phyloP scores from a whole-genome alignment of 2,797 vertebrate species.

The Erithacus rubecula region DNA sequence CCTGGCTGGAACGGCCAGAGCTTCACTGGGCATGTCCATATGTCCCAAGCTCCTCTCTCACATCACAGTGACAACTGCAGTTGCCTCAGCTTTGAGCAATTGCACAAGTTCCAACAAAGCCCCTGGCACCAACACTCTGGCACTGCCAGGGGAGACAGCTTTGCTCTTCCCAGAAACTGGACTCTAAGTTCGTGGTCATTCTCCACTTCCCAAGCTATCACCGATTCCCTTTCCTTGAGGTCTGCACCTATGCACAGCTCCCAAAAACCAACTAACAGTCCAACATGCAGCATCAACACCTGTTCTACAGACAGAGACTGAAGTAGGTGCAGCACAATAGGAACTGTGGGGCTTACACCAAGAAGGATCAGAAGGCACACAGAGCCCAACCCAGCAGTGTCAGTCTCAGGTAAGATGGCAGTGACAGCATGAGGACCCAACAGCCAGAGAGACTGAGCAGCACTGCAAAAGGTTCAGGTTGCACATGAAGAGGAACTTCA shows the following conservation, averaged over 20 bases:
- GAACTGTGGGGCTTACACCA: neutral
- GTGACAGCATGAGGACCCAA: neutral
- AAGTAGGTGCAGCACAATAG: neutral
- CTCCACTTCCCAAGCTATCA: neutral
- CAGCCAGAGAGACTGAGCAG: neutral
- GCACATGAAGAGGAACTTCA: neutral
- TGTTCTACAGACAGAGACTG: neutral
- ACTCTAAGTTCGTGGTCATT: neutral
- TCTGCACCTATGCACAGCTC: neutral
- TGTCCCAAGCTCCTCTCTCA: neutral
- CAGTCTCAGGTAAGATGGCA: neutral
- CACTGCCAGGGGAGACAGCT: neutral
- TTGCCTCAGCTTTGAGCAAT: constrained; percentile 16
- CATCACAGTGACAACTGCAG: neutral
- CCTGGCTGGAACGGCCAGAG: neutral
- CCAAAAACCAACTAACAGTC: neutral
- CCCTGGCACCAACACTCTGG: neutral
- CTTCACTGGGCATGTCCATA: neutral
- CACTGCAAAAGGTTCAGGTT: neutral
- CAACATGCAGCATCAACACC: neutral
- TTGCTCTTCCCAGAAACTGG: neutral
- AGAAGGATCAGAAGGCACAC: neutral
- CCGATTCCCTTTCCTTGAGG: neutral
- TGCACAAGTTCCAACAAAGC: neutral
- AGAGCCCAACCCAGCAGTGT: neutral